Base-by-base conservation (phyloP, 2,113 vertebrate genomes). In the Forbesichthys papilliferus region DNA sequence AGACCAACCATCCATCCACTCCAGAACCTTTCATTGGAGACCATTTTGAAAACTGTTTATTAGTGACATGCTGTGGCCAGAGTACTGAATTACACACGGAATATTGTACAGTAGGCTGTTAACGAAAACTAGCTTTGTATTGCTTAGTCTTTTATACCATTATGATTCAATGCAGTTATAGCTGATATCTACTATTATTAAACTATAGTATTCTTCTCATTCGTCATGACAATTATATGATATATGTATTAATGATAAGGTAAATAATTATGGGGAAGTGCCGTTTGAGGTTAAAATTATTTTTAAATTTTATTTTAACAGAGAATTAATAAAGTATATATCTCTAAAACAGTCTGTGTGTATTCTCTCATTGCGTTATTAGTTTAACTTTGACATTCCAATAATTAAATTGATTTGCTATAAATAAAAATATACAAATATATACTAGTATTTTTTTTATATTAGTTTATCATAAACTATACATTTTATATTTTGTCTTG, bases 231-330 rank as follows among this genome's bases (percentile, higher is more conserved):
- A 88, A 85, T 90, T 89, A 88, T 75, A 92, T 82, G 71, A 91
- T 92, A 84, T 77, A 87, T 92, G 89, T 92, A 92, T 91, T 90
- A 88, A 85, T 74, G 82, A 91, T 71, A 80, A 61, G 75, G 90
- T 86, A 91, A 89, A 91, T 86, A 81, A 91, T 87, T 89, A 87
- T 80, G 76, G 88, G 89, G 89, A 92, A 91, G 88, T 90, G 87
- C 84, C 75, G 85, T 93, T 92, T 92, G 77, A 91, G 88, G 89
- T 92, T 92, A 87, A 93, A 93, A 93, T 94, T 92, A 93, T 93
- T 94, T 94, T 93, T 87, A 93, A 94, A 92, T 94, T 94, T 93
- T 93, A 94, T 94, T 94, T 94, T 94, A 92, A 81, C 91, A 94
- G 92, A 94, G 86, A 93, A 92, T 90, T 88, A 94, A 93, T 93